phyloP scores from a whole-genome alignment of 2,797 vertebrate species.

The Parambassis ranga region DNA sequence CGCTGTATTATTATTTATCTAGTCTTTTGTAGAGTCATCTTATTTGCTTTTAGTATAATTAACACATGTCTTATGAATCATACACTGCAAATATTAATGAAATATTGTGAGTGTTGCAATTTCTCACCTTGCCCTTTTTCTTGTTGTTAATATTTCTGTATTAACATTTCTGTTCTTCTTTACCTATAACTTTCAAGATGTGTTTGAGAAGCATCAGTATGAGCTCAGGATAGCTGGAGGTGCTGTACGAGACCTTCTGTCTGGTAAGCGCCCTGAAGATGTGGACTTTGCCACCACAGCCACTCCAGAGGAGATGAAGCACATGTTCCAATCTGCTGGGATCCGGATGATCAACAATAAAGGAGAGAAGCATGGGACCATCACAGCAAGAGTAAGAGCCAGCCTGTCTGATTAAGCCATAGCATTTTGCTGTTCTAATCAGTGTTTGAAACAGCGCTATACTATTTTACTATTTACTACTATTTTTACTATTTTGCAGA shows the following conservation, averaged over 20 bases:
- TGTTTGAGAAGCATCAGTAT: conserved; percentile 88
- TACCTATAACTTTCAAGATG: too few species aligned
- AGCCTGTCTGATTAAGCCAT: not conserved
- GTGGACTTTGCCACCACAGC: conserved; percentile 97
- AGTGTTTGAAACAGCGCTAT: too few species aligned
- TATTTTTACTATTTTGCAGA: too few species aligned
- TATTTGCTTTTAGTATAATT: too few species aligned
- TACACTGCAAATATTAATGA: too few species aligned
- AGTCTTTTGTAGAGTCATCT: too few species aligned
- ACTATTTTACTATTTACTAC: too few species aligned
- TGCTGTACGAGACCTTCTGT: conserved; percentile 92
- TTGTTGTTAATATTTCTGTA: too few species aligned
- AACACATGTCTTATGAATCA: too few species aligned
- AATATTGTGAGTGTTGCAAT: too few species aligned
- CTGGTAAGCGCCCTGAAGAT: conserved; percentile 88
- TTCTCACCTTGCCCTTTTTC: too few species aligned
- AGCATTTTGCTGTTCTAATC: not conserved
- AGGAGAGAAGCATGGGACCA: conserved; percentile 95
- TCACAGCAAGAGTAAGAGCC: conserved; percentile 89
- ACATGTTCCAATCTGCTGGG: conserved; percentile 87
- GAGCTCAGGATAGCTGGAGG: conserved; percentile 96
- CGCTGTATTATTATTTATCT: too few species aligned
- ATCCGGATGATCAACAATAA: conserved; percentile 96
- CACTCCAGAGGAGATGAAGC: conserved; percentile 93
- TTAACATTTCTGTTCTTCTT: not conserved